Conservation (phyloP, 2,888 invertebrate genomes). For the Drosophila mimica region DNA sequence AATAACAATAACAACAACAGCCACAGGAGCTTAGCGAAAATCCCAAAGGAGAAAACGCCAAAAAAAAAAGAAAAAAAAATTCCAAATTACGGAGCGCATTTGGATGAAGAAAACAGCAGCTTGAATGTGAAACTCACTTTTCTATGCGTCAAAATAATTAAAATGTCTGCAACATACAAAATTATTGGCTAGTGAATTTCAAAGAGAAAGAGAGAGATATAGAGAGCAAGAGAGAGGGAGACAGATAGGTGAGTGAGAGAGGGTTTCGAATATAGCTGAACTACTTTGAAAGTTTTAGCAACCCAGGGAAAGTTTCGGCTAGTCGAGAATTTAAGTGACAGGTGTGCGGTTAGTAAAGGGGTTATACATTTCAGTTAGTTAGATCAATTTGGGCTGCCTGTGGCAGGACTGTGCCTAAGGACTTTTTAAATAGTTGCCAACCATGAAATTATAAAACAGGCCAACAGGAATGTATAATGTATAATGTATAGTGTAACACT, state of each 20-base stretch:
- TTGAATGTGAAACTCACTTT: constrained; percentile 40
- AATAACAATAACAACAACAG: constrained; percentile 6
- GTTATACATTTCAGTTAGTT: constrained; percentile 21
- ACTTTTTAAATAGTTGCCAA: neutral
- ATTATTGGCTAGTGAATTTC: neutral
- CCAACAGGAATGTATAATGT: neutral
- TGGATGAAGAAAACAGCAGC: constrained; percentile 28
- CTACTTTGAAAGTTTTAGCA: constrained; percentile 40
- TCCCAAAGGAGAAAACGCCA: constrained; percentile 23
- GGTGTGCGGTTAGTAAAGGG: constrained; percentile 22
- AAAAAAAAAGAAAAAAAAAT: constrained; percentile 13
- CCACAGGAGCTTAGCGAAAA: constrained; percentile 8
- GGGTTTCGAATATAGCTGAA: constrained; percentile 12
- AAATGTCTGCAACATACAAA: constrained; percentile 33
- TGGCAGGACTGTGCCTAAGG: constrained; percentile 3
- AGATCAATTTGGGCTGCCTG: constrained; percentile 37
- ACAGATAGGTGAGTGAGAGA: neutral
- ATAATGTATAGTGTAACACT: neutral
- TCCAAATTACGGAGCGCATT: constrained; percentile 3
- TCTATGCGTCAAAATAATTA: constrained; percentile 52
- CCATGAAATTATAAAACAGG: neutral
- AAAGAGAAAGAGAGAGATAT: neutral
- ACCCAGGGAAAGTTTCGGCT: constrained; percentile 39
- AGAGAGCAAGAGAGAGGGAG: neutral
- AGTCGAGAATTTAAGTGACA: constrained; percentile 30